These are phyloP conservation scores for Pseudopleuronectes americanus DNA, from an alignment of 2,797 vertebrate genomes.

Conservation along the genomic window DNA sequence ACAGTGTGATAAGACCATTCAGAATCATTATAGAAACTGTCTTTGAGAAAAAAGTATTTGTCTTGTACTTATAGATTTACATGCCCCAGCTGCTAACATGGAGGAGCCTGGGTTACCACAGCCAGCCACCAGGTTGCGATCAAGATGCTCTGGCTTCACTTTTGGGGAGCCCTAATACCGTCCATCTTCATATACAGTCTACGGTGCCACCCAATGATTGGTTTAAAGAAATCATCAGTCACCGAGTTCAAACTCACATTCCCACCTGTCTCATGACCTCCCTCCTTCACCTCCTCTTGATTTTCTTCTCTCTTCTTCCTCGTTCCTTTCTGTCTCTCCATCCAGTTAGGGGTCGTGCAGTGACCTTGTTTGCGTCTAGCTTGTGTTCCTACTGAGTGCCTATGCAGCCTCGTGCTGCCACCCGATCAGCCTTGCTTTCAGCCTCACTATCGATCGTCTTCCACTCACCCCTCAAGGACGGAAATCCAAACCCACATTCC, in stretches of 20 bases:
- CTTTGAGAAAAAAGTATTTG: too few species aligned
- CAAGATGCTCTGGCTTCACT: too few species aligned
- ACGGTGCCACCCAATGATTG: too few species aligned
- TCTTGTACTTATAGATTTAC: too few species aligned
- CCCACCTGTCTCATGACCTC: background rate
- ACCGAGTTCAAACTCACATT: background rate
- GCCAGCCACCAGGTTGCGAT: too few species aligned
- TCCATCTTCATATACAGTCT: too few species aligned
- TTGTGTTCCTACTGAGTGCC: constrained; percentile 70
- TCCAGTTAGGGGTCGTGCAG: constrained; percentile 66
- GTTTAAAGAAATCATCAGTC: too few species aligned
- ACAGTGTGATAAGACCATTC: too few species aligned
- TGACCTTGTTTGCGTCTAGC: constrained; percentile 84
- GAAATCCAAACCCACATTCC: constrained; percentile 83
- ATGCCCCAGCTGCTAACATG: too few species aligned
- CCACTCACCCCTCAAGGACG: constrained; percentile 84
- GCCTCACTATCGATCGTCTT: constrained; percentile 81
- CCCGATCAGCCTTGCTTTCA: constrained; percentile 82
- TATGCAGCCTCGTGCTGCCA: constrained; percentile 75
- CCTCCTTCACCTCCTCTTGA: background rate
- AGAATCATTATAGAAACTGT: too few species aligned
- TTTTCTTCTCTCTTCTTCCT: constrained; percentile 14
- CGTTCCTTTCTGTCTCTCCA: constrained; percentile 12
- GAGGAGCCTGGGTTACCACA: too few species aligned
- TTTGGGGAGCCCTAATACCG: too few species aligned